Base-by-base conservation (phyloP, 1,140 invertebrate species). In the Metaphire vulgaris region DNA sequence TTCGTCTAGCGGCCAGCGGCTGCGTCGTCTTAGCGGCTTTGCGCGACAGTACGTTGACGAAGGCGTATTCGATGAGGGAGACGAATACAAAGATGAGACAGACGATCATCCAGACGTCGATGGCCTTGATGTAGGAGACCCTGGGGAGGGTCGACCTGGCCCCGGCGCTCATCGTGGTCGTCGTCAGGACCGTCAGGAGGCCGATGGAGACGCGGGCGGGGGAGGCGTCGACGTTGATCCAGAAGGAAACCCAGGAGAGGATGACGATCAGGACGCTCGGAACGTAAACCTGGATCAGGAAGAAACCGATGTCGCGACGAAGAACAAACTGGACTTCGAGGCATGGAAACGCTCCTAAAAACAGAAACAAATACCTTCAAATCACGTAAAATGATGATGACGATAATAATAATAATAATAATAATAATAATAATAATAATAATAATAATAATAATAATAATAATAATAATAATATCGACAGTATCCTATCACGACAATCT, bases 101-200 rank as follows among this genome's bases (percentile, higher is more conserved):
- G 2, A 92, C 93, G 0, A 92, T 94, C 93, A 96, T 95, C 92
- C 93, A 96, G 0, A 95, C 91, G 85, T 96, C 93, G 75, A 96
- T 94, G 0, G 93, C 93, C 86, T 95, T 95, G 0, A 95, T 93
- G 84, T 77, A 77, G 15, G 85, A 85, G 26, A 78, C 76, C 41
- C 70, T 41, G 29, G 78, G 78, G 29, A 77, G 72, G 1, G 71
- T 32, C 1, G 34, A 73, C 72, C 72, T 21, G 0, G 74, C 76
- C 75, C 78, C 79, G 56, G 77, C 76, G 64, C 77, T 79, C 74
- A 80, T 79, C 1, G 80, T 80, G 16, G 79, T 80, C 2, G 84
- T 80, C 28, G 84, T 85, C 0, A 85, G 76, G n/a, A 85, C 79
- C 33, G 79, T 81, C n/a, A 80, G 67, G 14, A 80, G 70, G 29